Evolutionary conservation across 1,140 invertebrate genomes (phyloP), one percentile per base, ranked within the genome.

Genomic region (Drosophila athabasca): DNA sequence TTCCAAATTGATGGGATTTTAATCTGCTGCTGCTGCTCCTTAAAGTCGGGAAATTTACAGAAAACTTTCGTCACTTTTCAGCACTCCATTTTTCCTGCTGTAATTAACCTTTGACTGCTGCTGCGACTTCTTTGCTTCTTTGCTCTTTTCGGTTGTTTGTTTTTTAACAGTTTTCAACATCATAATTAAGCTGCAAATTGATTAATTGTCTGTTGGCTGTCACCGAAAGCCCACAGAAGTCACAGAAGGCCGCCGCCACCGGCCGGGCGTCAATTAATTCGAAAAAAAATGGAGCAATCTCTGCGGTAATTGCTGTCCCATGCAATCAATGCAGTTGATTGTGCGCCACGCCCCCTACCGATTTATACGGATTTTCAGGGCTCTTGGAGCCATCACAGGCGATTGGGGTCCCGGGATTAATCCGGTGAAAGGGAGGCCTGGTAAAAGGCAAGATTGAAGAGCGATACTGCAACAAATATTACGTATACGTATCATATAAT

Each of bases 131-230:
- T 45, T 50, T 43, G 24, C 22, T 60, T 24, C 24, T 5, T 26
- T 6, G 24, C 24, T 26, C 24, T 26, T 19, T 19, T 19, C 1
- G 17, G 24, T 59, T 54, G 45, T 29, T 26, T 26, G 24, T 26
- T 26, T 26, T 51, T 61, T 68, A 44, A 43, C 49, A 26, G 50
- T 45, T 35, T 8, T 45, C 45, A 6, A 48, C 39, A 41, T 35
- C 17, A 66, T 59, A 72, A 76, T 79, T 76, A 68, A 85, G 62
- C 51, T 46, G 39, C 50, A 58, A 71, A 84, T 76, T 84, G 80
- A 83, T 84, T 62, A 84, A 83, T 76, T 68, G 66, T 74, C 58
- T 51, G 58, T 31, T 57, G 61, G 49, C 45, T 54, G 76, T 45
- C 68, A 55, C 31, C 29, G 2, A 26, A 1, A 31, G 41, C 54